phyloP scores from a whole-genome alignment of 1,140 invertebrate species.

The Cydia amplana region DNA sequence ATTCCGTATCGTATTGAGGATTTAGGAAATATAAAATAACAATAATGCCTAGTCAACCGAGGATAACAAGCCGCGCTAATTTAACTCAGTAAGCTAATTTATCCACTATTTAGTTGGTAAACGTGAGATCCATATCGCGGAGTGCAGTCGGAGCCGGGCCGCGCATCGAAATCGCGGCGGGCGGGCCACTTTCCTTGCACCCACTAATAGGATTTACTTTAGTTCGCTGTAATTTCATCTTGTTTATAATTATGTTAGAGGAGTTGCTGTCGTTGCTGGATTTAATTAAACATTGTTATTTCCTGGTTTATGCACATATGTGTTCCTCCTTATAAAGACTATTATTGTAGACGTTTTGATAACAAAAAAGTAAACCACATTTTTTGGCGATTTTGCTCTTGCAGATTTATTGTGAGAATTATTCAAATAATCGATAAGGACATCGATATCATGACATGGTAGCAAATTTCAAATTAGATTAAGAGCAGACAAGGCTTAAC shows the following conservation, averaged over 20 bases:
- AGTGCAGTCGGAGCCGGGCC: conserved; percentile 53
- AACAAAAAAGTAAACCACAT: no score
- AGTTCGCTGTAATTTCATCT: conserved; percentile 16
- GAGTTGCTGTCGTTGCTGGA: neutral
- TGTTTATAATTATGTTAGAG: conserved; percentile 8
- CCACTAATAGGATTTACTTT: conserved; percentile 44
- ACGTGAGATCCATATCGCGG: conserved; percentile 74
- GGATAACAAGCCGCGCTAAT: conserved; percentile 58
- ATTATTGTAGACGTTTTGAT: no score
- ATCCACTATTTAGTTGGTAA: conserved; percentile 74
- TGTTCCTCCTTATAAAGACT: neutral
- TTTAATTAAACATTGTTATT: conserved; percentile 5
- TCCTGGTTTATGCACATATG: neutral
- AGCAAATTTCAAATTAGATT: conserved; percentile 43
- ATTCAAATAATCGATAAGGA: no score
- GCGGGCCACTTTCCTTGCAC: conserved; percentile 53
- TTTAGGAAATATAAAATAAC: conserved; percentile 33
- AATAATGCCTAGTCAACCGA: conserved; percentile 40
- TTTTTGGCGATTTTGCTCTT: no score
- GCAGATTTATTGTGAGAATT: no score
- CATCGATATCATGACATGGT: neutral
- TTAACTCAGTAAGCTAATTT: conserved; percentile 74
- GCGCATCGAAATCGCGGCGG: conserved; percentile 61
- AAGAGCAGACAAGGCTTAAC: conserved; percentile 9
- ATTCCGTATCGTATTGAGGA: no score